A percentile compares a stretch with the other conserved stretches of the same genome.
Evolutionary conservation across 2,113 vertebrate species (phyloP).

Genomic region (Anoplopoma fimbria): DNA sequence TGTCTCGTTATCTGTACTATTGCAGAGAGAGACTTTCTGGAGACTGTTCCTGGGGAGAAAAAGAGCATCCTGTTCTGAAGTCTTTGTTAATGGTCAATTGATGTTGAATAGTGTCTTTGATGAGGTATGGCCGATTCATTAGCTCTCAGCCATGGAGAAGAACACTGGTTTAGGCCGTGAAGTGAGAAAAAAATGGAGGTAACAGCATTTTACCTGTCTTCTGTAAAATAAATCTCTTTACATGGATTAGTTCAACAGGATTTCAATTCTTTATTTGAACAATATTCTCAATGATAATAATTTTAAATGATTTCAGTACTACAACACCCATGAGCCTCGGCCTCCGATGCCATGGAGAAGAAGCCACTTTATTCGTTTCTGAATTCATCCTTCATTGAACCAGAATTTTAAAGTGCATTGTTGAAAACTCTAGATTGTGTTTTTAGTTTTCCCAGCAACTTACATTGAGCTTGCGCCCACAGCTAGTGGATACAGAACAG

Average conservation of each 20-base stretch:
- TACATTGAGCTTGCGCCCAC: too few species aligned
- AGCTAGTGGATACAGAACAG: too few species aligned
- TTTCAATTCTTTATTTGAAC: too few species aligned
- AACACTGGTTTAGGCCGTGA: not conserved
- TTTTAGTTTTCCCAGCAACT: too few species aligned
- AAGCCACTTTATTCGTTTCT: too few species aligned
- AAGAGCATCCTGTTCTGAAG: constrained; percentile 41
- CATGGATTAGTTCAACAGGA: too few species aligned
- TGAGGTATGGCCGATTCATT: not conserved
- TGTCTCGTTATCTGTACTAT: constrained; percentile 55
- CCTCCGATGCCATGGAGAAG: too few species aligned
- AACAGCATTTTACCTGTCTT: not conserved
- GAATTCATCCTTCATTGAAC: too few species aligned
- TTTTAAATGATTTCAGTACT: not conserved
- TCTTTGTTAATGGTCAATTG: constrained; percentile 52
- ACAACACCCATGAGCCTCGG: not conserved
- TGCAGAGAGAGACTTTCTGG: constrained; percentile 50
- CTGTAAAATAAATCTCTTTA: too few species aligned
- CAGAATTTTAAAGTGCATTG: too few species aligned
- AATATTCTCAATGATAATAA: not conserved
- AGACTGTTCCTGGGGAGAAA: constrained; percentile 17
- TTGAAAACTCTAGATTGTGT: too few species aligned
- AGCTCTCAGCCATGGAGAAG: not conserved
- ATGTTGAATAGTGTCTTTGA: constrained; percentile 32
- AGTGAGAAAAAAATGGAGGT: not conserved